These are phyloP conservation scores for Crax fasciolata DNA, from an alignment of 2,797 vertebrate species.

Conservation along the genomic window DNA sequence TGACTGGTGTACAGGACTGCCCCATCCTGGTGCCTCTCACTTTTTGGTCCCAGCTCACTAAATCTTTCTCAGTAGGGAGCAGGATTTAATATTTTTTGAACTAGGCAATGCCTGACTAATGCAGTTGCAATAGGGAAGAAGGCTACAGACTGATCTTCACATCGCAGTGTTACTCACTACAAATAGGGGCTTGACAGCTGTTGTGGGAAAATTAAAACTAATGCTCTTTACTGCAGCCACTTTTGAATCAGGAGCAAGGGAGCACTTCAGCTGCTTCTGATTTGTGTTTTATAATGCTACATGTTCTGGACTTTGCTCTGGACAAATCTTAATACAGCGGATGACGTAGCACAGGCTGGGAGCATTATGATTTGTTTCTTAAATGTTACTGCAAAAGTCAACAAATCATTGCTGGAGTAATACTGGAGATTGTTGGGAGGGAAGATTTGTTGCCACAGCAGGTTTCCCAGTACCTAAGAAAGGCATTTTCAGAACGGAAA, in stretches of 20 bases:
- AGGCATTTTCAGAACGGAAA: not conserved
- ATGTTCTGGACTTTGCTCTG: slow-evolving; percentile 71
- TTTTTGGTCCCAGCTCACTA: not conserved
- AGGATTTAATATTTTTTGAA: not conserved
- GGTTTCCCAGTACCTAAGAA: not conserved
- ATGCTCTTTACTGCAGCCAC: not conserved
- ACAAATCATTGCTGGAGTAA: slow-evolving; percentile 42
- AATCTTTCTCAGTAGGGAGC: not conserved
- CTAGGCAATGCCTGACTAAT: not conserved
- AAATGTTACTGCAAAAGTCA: slow-evolving; percentile 40
- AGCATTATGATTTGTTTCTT: slow-evolving; percentile 52
- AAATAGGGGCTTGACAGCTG: not conserved
- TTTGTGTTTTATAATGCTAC: slow-evolving; percentile 51
- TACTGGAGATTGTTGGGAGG: slow-evolving; percentile 52
- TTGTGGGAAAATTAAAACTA: not conserved
- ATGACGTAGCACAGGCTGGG: slow-evolving; percentile 38
- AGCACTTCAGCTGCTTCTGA: not conserved
- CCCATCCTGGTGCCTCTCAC: not conserved
- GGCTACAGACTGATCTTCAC: not conserved
- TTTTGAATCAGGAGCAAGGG: not conserved
- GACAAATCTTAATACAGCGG: slow-evolving; percentile 38
- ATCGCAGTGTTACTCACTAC: not conserved
- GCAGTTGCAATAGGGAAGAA: not conserved
- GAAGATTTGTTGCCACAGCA: slow-evolving; percentile 6
- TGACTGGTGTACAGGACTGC: not conserved